A percentile compares a stretch with the other conserved stretches of the same genome.
Conservation (phyloP, 1,140 invertebrate genomes). For the Conus ventricosus region DNA sequence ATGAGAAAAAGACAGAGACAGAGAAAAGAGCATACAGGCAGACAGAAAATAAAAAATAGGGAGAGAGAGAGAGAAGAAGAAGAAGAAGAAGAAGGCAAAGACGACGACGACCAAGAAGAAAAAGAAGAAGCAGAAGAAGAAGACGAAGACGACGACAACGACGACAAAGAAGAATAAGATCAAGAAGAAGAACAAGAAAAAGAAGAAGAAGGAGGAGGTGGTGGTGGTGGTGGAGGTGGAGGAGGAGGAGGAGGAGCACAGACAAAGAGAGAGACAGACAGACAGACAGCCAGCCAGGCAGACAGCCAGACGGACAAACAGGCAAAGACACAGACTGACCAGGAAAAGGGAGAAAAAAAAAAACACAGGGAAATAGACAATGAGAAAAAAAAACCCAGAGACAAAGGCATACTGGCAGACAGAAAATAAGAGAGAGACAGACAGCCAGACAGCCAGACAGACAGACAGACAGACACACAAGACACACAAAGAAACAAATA, state of each 20-base stretch:
- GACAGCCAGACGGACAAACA: neutral
- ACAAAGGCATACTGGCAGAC: too few species aligned
- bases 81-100: neutral
- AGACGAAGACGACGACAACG: too few species aligned
- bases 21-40: neutral
- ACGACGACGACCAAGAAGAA: neutral
- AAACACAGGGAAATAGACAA: too few species aligned
- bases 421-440: too few species aligned
- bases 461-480: too few species aligned
- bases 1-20: neutral
- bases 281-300: neutral
- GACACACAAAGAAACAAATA: too few species aligned
- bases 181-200: neutral
- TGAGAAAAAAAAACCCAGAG: too few species aligned
- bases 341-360: neutral
- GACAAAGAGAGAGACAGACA: neutral
- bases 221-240: neutral
- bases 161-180: too few species aligned
- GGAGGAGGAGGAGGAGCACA: neutral
- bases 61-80: neutral
- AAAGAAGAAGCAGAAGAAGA: neutral
- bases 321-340: neutral
- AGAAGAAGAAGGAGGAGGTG: neutral
- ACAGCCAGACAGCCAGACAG: too few species aligned
- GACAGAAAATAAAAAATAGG: neutral